These are phyloP conservation scores for Spisula solida DNA, from an alignment of 2,888 invertebrate species.

Conservation along the genomic window DNA sequence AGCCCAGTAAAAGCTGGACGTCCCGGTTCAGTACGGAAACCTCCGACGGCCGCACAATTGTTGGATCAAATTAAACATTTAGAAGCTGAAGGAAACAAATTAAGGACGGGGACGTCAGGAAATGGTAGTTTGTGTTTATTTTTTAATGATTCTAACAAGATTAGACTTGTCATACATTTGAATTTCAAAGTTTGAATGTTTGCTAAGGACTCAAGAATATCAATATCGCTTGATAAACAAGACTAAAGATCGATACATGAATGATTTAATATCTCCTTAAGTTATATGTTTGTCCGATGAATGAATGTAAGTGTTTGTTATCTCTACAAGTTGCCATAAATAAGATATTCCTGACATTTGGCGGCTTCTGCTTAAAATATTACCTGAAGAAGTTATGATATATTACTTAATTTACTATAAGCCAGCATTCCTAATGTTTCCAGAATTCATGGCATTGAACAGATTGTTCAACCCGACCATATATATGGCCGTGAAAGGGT, in stretches of 20 bases:
- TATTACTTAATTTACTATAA: no score
- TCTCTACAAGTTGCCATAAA: no score
- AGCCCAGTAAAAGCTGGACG: slow-evolving; percentile 60
- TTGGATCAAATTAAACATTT: slow-evolving; percentile 79
- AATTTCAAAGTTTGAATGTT: slow-evolving; percentile 9
- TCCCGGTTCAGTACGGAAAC: slow-evolving; percentile 39
- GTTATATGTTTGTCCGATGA: background rate
- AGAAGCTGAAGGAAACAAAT: slow-evolving; percentile 81
- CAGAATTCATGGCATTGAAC: no score
- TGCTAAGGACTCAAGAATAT: slow-evolving; percentile 28
- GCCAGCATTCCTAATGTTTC: no score
- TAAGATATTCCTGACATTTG: no score
- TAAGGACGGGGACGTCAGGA: slow-evolving; percentile 70
- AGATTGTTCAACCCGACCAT: no score
- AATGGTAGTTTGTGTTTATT: slow-evolving; percentile 45
- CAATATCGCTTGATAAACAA: slow-evolving; percentile 15
- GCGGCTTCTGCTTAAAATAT: no score
- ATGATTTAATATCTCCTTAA: background rate
- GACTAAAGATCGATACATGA: background rate
- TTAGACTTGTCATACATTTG: slow-evolving; percentile 62
- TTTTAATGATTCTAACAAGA: slow-evolving; percentile 52
- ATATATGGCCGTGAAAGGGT: no score
- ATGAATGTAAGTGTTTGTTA: no score
- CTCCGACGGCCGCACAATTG: slow-evolving; percentile 68
- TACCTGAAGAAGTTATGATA: no score